Evolutionary conservation across 2,888 invertebrate species (phyloP), one percentile per base, ranked within the genome.

Genomic region (Campopleginae sp.): DNA sequence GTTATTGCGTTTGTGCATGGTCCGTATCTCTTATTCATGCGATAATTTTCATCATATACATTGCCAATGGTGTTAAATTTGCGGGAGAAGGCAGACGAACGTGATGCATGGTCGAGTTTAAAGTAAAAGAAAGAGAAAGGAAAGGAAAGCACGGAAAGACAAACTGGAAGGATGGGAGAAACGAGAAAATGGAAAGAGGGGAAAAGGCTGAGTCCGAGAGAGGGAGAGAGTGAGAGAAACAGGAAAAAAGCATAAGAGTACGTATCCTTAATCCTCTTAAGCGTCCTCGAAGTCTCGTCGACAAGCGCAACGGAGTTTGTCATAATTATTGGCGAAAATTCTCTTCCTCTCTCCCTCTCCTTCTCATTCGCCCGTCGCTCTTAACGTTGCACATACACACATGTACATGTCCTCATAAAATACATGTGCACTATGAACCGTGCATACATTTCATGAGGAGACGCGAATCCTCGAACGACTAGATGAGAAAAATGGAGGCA

Each of bases 251-350:
- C 58, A 19, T 75, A 71, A 79, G 83, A 80, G 75, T 82, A 80
- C 70, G 86, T 80, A 81, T 77, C 84, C 85, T 86, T 89, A 88
- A 89, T 89, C 89, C 89, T 87, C 88, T 88, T 88, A 88, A 80
- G 79, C 84, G 80, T 83, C 86, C 81, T 70, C 86, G 82, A 84
- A 80, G 77, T 84, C 72, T 82, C 80, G 77, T 75, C 84, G 88
- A 89, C 88, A 90, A 88, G 90, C 91, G 90, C 86, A 89, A 90
- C 91, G 91, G 91, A 90, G 90, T 92, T 91, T 92, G 90, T 92
- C 91, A 92, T 91, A 91, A 92, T 92, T 91, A 91, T 91, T 89
- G 87, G 90, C 89, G 90, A 84, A 86, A 82, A 82, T 72, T n/a
- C 65, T 72, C 42, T 66, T 66, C 46, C 79, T 77, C 54, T 27